phyloP scores from a whole-genome alignment of 2,113 vertebrate genomes.

The Tychaedon coryphoeus region DNA sequence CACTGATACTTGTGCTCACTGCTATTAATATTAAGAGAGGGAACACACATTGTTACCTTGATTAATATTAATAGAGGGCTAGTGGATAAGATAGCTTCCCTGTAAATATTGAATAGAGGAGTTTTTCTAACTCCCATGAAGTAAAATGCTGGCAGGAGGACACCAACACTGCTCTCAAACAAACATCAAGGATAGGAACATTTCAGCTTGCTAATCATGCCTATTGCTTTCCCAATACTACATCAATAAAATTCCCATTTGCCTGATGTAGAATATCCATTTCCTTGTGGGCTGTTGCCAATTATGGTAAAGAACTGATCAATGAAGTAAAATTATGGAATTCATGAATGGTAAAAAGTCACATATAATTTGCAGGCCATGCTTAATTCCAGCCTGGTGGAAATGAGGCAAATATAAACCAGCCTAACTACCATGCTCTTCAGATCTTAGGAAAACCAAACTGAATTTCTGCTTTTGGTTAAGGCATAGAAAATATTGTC shows the following conservation, averaged over 20 bases:
- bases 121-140: background rate
- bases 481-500: background rate
- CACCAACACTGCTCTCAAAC: background rate
- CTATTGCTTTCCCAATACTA: background rate
- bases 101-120: background rate
- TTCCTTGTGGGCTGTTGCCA: background rate
- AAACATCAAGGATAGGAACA: background rate
- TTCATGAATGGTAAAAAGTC: background rate
- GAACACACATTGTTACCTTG: background rate
- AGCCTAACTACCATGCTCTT: background rate
- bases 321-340: background rate
- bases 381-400: background rate
- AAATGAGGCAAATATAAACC: background rate
- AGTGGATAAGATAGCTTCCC: background rate
- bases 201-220: background rate
- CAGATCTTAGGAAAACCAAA: background rate
- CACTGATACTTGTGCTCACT: background rate
- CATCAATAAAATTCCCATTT: slow-evolving; percentile 39
- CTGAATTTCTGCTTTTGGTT: background rate
- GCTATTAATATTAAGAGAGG: background rate
- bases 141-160: background rate
- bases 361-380: background rate
- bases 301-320: background rate
- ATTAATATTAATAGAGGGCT: background rate
- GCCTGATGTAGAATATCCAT: background rate